Base-by-base conservation (phyloP, 2,113 vertebrate species). In the Alexandromys fortis region DNA sequence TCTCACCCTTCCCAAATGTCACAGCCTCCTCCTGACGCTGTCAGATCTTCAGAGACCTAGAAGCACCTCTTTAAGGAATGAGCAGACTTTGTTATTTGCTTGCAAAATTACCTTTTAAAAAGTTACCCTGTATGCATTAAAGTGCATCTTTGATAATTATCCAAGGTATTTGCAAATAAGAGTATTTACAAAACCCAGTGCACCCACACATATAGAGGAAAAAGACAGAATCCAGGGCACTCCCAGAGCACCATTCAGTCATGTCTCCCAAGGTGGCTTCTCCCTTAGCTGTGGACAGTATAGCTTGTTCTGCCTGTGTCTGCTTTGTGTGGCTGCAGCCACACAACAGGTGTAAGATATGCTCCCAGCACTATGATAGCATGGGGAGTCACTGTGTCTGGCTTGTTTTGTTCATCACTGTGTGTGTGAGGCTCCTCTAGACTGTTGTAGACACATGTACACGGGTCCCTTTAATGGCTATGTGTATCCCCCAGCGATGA, bases 331-430 rank as follows among this genome's bases (percentile, higher is more conserved):
- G 33, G 42, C 14, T 2, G 13, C 35, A 42, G 0, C 28, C 28
- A 30, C 0, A 12, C 0, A 1, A 5, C 1, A 7, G 38, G 11
- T 2, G 0, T 35, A 35, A 76, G 21, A 24, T 2, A 1, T 14
- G 19, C 17, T 0, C 12, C 9, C 12, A 17, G 35, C 2, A 35
- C 14, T 28, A 38, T 45, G 61, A 45, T 8, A 61, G 61, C 38
- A 12, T 16, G 5, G 26, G 10, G n/a, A 86, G 5, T 10, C 63
- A 78, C 17, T 30, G 45, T 28, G 42, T 55, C 65, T 58, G 61
- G 30, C 12, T 86, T 21, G 1, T 33, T 58, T 8, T 10, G 5
- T 19, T 83, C 14, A 1, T 6, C 24, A 16, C 19, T 61, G 7
- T n/a, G 19, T 33, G 68, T 58, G 8, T 63, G 55, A 78, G 78